phyloP scores from a whole-genome alignment of 2,113 vertebrate genomes.

The Lepus europaeus region DNA sequence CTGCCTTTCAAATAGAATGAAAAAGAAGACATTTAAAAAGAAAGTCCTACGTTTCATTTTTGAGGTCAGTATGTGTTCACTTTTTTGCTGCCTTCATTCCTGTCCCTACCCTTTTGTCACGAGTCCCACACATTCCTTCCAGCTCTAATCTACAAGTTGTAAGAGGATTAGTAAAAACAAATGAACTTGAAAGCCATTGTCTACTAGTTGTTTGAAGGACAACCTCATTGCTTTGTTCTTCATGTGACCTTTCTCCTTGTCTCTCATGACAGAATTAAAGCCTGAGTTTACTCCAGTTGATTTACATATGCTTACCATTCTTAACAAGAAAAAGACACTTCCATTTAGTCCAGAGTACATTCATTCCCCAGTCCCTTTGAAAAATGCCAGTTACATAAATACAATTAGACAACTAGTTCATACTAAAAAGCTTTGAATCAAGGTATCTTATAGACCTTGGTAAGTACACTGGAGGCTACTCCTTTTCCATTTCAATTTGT shows the following conservation, averaged over 20 bases:
- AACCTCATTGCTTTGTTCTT: constrained; percentile 4
- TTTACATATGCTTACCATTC: background rate
- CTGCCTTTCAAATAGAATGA: no score
- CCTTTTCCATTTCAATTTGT: constrained; percentile 11
- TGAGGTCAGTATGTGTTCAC: background rate
- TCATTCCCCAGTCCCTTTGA: background rate
- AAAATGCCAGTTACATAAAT: background rate
- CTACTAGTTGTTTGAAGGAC: background rate
- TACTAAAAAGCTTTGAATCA: background rate
- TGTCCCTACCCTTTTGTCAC: background rate
- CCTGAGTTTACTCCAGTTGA: background rate
- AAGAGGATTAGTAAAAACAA: constrained; percentile 18
- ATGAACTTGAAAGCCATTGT: background rate
- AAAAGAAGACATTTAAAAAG: no score
- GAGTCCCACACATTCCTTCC: background rate
- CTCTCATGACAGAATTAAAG: constrained; percentile 11
- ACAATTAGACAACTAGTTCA: background rate
- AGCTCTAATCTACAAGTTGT: background rate
- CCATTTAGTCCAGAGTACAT: background rate
- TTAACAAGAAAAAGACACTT: background rate
- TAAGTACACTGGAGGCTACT: background rate
- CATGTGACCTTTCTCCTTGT: background rate
- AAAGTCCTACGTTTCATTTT: background rate
- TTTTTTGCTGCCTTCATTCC: background rate
- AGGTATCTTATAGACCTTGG: background rate